Base-by-base conservation (phyloP, 2,113 vertebrate species). In the Psephotus haematonotus region DNA sequence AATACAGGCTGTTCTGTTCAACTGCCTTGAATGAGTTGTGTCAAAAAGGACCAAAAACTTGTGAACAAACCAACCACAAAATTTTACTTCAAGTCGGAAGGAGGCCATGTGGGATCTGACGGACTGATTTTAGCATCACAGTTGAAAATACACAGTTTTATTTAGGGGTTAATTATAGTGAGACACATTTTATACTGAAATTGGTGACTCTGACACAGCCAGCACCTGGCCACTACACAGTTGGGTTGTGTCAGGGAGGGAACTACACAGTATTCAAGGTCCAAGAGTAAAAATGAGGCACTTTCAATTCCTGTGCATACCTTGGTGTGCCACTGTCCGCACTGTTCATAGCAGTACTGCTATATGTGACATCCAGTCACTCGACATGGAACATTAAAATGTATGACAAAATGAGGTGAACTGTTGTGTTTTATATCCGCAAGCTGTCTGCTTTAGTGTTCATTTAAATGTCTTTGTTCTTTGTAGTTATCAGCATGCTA, bases 271-370 rank as follows among this genome's bases (percentile, higher is more conserved):
- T 3, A n/a, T 17, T 44, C 24, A 11, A 70, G 57, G 63, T 35
- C 33, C 20, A 9, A 22, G 13, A 31, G 62, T 13, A 35, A 20
- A 55, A 41, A 0, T 10, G 9, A 7, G 63, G 53, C 62, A 52
- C 39, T 31, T 59, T 33, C 82, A 7, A 0, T 8, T 31, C 31
- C 55, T 2, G 2, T 1, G 23, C 33, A 0, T 3, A 52, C 35
- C 9, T 17, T 50, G 5, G 67, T 0, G 8, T 44, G 53, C 25
- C 39, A 3, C 27, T 39, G 50, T 5, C 69, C 12, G 74, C n/a
- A 4, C 39, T 12, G 27, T 13, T 10, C 76, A 14, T 1, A 11
- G 60, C 53, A 39, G 9, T 12, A 59, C 5, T 59, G 57, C 57
- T 59, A 16, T 24, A 35, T 35, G 57, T 59, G 33, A 24, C 57